Percentiles rank a stretch among this genome's conserved stretches.
These are phyloP conservation scores for Alloscopus bannaensis DNA, from an alignment of 2,888 invertebrate genomes.

Conservation along the genomic window DNA sequence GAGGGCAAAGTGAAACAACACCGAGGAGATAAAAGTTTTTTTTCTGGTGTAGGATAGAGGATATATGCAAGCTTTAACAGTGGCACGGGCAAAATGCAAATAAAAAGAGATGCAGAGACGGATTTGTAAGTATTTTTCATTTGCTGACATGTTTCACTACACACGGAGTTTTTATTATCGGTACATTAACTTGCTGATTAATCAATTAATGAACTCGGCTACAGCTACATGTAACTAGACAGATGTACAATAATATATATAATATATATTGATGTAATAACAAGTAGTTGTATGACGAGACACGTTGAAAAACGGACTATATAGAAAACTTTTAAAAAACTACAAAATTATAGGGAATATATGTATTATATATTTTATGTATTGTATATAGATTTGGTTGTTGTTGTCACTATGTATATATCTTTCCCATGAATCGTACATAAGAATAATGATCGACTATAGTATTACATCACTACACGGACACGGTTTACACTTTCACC, in stretches of 20 bases:
- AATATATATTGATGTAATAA: slow-evolving; percentile 24
- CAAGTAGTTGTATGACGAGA: slow-evolving; percentile 54
- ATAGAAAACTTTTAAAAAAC: slow-evolving; percentile 72
- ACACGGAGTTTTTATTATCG: slow-evolving; percentile 57
- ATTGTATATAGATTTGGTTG: slow-evolving; percentile 51
- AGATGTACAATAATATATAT: slow-evolving; percentile 33
- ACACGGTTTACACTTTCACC: no score
- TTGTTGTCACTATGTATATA: slow-evolving; percentile 42
- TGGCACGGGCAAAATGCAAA: neutral
- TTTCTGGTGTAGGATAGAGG: no score
- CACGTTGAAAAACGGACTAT: slow-evolving; percentile 67
- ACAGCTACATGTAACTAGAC: slow-evolving; percentile 43
- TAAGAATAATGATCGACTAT: slow-evolving; percentile 55
- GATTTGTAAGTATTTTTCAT: slow-evolving; percentile 6
- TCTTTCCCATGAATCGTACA: slow-evolving; percentile 43
- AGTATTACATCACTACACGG: slow-evolving; percentile 49
- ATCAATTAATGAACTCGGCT: slow-evolving; percentile 56
- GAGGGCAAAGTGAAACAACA: no score
- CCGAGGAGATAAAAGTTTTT: no score
- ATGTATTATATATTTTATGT: slow-evolving; percentile 54
- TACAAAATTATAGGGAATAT: slow-evolving; percentile 72
- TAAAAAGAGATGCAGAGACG: neutral
- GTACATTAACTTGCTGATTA: slow-evolving; percentile 47
- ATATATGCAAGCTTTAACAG: no score
- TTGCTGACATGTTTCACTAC: slow-evolving; percentile 62